phyloP scores from a whole-genome alignment of 2,888 invertebrate genomes.

The Thymelicus lineola region DNA sequence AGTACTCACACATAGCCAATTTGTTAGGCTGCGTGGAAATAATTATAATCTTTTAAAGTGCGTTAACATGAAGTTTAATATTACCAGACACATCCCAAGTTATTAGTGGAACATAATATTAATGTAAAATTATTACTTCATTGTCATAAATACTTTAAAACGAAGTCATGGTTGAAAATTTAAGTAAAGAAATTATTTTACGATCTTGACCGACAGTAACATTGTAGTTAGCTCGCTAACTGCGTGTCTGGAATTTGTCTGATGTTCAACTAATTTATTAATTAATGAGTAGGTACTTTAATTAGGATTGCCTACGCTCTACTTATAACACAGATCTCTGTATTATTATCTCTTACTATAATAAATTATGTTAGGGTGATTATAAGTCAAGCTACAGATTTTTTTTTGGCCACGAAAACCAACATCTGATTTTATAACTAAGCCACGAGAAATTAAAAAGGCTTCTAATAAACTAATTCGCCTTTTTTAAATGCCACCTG shows the following conservation, averaged over 20 bases:
- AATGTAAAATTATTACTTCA: slow-evolving; percentile 12
- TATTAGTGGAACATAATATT: slow-evolving; percentile 10
- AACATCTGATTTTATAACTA: no score
- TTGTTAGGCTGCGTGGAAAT: neutral
- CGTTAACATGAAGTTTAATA: neutral
- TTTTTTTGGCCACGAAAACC: no score
- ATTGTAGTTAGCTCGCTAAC: slow-evolving; percentile 14
- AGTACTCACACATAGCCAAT: no score
- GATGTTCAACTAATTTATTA: slow-evolving; percentile 7
- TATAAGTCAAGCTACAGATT: no score
- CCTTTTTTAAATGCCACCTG: no score
- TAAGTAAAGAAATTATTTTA: slow-evolving; percentile 44
- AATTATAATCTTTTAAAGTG: neutral
- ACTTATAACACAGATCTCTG: no score
- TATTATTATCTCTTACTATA: no score
- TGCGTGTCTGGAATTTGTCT: slow-evolving; percentile 41
- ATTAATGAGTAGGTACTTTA: no score
- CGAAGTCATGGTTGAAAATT: slow-evolving; percentile 19
- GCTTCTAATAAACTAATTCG: no score
- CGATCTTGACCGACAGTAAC: slow-evolving; percentile 24
- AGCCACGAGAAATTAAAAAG: no score
- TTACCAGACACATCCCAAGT: neutral
- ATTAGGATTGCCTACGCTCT: no score
- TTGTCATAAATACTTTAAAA: slow-evolving; percentile 25
- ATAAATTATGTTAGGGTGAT: no score